Base-by-base conservation (phyloP, 2,888 invertebrate genomes). In the Mylabris sibirica region DNA sequence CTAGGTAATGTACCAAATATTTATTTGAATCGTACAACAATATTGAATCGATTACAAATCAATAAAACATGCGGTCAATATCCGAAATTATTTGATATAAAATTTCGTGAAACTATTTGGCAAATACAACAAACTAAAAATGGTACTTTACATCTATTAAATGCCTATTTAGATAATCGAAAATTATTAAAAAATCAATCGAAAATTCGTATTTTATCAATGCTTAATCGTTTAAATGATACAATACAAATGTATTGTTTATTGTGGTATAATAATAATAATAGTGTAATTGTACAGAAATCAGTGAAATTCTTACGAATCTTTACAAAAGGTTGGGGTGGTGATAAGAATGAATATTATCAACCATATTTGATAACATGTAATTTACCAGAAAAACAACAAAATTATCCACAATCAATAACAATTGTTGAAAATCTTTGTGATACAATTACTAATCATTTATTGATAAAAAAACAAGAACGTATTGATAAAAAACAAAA, bases 41-140 rank as follows among this genome's bases (percentile, higher is more conserved):
- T 80, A 92, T 93, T 82, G 92, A 92, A 83, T 89, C 90, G 75
- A 87, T 1, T 88, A 75, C 87, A 86, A 4, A 88, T 90, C 69
- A 92, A 92, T 83, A 90, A 89, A 76, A 90, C 90, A 69, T 95
- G 95, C 85, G 93, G 94, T 68, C 91, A 92, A 75, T 94, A 94
- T 83, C 97, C 97, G 0, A 93, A 92, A 67, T 91, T 96, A 75
- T 96, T 93, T 84, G 96, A 97, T 80, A 87, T 97, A 72, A 94
- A 96, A 83, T 97, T 95, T 86, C 95, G 95, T 85, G 97, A 97
- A 82, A 90, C 95, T 65, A 96, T 96, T 84, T 97, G 97, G 97
- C 97, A 97, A 85, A 93, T 92, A 60, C 83, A 96, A 81, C 89
- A 89, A 75, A 91, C 94, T 5, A 88, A 90, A 57, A 93, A 95